These are phyloP conservation scores for Plecturocebus donacophilus DNA, from an alignment of 2,113 vertebrate species.

Conservation along the genomic window DNA sequence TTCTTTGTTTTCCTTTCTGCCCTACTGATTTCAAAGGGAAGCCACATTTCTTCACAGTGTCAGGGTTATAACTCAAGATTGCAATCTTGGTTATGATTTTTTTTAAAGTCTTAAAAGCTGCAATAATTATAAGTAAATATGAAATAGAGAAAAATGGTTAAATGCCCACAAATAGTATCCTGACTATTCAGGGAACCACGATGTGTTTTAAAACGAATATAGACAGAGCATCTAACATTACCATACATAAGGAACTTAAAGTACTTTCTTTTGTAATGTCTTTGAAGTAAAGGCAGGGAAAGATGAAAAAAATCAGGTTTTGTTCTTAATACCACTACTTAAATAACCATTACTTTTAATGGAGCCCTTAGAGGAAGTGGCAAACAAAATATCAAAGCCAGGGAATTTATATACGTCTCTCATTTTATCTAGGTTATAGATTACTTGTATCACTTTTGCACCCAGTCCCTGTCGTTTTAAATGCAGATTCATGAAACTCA, in stretches of 20 bases:
- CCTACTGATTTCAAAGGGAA: not conserved
- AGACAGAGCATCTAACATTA: not conserved
- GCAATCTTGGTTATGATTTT: not conserved
- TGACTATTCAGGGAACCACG: not conserved
- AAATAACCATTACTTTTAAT: not conserved
- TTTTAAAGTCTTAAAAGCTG: not conserved
- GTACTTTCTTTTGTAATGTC: not conserved
- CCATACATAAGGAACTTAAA: not conserved
- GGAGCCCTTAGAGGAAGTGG: not conserved
- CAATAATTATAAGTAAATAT: not conserved
- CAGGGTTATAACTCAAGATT: not conserved
- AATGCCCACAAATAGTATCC: not conserved
- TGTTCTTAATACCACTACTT: not conserved
- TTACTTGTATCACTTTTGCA: not conserved
- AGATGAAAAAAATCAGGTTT: not conserved
- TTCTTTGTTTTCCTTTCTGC: not conserved
- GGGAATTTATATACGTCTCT: not conserved
- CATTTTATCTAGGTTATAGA: not conserved
- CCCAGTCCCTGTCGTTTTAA: conserved; percentile 5
- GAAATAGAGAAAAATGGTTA: not conserved
- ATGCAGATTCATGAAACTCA: not conserved
- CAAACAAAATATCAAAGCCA: not conserved
- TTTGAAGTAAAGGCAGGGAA: not conserved
- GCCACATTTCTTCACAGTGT: not conserved
- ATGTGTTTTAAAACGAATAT: not conserved